A percentile compares a stretch with the other conserved stretches of the same genome.
Evolutionary conservation across 92 coral and sea anemone species (phyloP).

Genomic region (Scolanthus callimorphus): DNA sequence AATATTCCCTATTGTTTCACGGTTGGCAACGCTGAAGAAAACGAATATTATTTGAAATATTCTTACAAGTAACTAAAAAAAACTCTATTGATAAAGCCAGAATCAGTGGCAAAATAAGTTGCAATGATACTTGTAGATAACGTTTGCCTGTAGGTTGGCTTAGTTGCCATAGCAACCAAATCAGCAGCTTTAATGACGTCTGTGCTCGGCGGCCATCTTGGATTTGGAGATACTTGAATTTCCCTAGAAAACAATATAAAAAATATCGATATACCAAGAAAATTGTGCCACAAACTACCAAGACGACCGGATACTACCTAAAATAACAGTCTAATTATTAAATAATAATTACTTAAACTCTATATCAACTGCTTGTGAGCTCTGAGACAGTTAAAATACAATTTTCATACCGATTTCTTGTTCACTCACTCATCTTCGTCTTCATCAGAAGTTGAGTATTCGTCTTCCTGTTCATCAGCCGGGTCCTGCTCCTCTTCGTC

Average conservation of each 20-base stretch:
- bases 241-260: slow-evolving; percentile 4
- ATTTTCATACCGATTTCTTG: too few relatives aligned
- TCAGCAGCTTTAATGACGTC: neutral
- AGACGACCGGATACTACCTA: neutral
- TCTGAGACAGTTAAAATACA: neutral
- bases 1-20: neutral
- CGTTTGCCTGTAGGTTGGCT: neutral
- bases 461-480: slow-evolving; percentile 8
- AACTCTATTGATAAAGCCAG: neutral
- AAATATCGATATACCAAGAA: neutral
- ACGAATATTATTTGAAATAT: neutral
- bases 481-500: slow-evolving; percentile 35
- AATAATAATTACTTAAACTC: neutral
- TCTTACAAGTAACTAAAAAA: neutral
- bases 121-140: neutral
- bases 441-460: neutral
- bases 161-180: slow-evolving; percentile 5
- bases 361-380: too few relatives aligned
- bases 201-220: slow-evolving; percentile 22
- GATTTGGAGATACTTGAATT: slow-evolving; percentile 18
- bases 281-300: neutral
- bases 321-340: too few relatives aligned
- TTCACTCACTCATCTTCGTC: slow-evolving; percentile 14
- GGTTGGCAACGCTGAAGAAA: slow-evolving; percentile 32
- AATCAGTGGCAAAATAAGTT: neutral